Conservation (phyloP, 2,888 invertebrate genomes). For the Cactoblastis cactorum region DNA sequence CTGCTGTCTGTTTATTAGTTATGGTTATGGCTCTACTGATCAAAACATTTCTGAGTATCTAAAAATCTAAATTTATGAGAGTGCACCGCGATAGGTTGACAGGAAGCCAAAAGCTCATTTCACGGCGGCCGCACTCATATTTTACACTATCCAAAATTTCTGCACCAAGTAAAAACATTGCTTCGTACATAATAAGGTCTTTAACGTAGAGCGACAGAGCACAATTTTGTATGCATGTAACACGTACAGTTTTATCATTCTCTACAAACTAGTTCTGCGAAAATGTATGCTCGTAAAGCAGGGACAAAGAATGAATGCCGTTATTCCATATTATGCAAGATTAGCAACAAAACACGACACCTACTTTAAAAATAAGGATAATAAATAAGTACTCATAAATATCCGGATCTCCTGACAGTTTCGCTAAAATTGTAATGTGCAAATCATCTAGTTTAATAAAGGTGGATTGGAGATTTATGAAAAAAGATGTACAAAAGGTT, state of each 20-base stretch:
- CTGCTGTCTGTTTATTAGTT: too few species aligned
- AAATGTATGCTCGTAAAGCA: slow-evolving; percentile 39
- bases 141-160: slow-evolving; percentile 62
- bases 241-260: slow-evolving; percentile 36
- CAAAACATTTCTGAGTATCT: slow-evolving; percentile 16
- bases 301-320: slow-evolving; percentile 41
- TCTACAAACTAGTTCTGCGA: slow-evolving; percentile 38
- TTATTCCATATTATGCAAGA: slow-evolving; percentile 29
- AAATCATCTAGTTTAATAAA: too few species aligned
- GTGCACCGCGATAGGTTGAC: slow-evolving; percentile 43
- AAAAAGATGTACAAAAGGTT: too few species aligned
- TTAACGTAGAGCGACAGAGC: slow-evolving; percentile 37
- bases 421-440: too few species aligned
- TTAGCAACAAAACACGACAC: slow-evolving; percentile 13
- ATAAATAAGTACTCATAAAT: not conserved
- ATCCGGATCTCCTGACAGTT: not conserved
- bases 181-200: slow-evolving; percentile 37
- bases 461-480: too few species aligned
- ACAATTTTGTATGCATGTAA: slow-evolving; percentile 34
- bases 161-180: slow-evolving; percentile 32
- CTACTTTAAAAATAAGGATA: slow-evolving; percentile 2
- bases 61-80: slow-evolving; percentile 37
- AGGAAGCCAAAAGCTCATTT: slow-evolving; percentile 62
- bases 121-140: slow-evolving; percentile 66
- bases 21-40: slow-evolving; percentile 16